Evolutionary conservation across 2,113 vertebrate species (phyloP).

Genomic region (Eolophus roseicapilla): DNA sequence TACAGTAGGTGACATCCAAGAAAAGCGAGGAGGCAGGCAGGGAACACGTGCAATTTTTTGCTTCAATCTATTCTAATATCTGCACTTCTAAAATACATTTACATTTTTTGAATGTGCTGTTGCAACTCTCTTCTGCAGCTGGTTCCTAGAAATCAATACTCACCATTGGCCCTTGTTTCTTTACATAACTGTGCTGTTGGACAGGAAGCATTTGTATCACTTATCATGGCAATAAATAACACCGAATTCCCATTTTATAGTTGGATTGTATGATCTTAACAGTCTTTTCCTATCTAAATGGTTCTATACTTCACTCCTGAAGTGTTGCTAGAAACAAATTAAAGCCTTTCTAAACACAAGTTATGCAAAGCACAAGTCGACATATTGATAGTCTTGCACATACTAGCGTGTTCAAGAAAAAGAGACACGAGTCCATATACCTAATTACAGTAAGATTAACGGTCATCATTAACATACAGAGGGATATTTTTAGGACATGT

Average conservation of each 20-base stretch:
- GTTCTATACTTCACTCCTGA: background rate
- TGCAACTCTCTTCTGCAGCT: background rate
- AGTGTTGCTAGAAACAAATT: background rate
- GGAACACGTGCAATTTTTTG: background rate
- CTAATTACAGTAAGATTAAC: background rate
- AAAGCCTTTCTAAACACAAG: background rate
- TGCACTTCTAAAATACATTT: background rate
- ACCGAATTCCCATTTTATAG: background rate
- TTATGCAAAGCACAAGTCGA: background rate
- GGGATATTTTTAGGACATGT: background rate
- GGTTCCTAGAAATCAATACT: slow-evolving; percentile 17
- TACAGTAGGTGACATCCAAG: background rate
- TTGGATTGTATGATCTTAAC: background rate
- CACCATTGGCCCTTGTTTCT: background rate
- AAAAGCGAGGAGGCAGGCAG: background rate
- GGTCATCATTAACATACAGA: background rate
- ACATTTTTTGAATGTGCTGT: background rate
- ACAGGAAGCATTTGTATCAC: background rate
- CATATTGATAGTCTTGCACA: background rate
- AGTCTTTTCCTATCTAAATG: background rate
- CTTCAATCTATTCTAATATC: background rate
- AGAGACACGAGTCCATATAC: background rate
- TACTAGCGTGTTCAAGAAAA: background rate
- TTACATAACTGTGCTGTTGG: background rate
- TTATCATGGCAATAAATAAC: background rate